Base-by-base conservation (phyloP, 2,888 invertebrate genomes). In the Oxystoma pomonae region DNA sequence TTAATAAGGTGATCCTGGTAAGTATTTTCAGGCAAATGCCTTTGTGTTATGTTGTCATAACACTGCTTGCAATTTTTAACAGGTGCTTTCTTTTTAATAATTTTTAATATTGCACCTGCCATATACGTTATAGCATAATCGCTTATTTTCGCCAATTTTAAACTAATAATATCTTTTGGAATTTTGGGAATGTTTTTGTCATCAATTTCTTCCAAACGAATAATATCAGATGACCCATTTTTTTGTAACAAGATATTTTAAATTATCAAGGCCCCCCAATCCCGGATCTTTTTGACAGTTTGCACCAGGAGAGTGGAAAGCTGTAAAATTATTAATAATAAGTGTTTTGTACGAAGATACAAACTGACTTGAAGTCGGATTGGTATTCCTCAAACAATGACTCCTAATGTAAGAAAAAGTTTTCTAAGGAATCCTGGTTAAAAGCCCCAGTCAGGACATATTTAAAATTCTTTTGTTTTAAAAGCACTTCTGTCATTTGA, bases 371-470 rank as follows among this genome's bases (percentile, higher is more conserved):
- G 57, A 52, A 61, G 55, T 52, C 2, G 65, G 67, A 22, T 52
- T 57, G 16, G 59, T 63, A 58, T 65, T 63, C 55, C 61, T 16
- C 18, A 51, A 61, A 20, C 63, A 63, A 59, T 67, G 63, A 51
- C 63, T 55, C 52, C 65, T 58, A n/a, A 67, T 55, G 22, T 49
- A 58, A n/a, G 17, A 65, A 67, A 56, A 63, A 65, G 20, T 62
- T 66, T 59, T 67, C 65, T n/a, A 67, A 35, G 12, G 61, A 16
- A 49, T 67, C 64, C 18, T 66, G 66, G 21, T 66, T 64, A 49
- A 65, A 57, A 1, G 62, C 66, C 18, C 64, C 57, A 17, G 56
- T 60, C 7, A 66, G 50, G 12, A 60, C 49, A 60, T 35, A 65
- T 63, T 55, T 63, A 20, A 65, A 63, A 55, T 53, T 52, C 2